Evolutionary conservation across 2,888 invertebrate genomes (phyloP).

Genomic region (Tinea trinotella): DNA sequence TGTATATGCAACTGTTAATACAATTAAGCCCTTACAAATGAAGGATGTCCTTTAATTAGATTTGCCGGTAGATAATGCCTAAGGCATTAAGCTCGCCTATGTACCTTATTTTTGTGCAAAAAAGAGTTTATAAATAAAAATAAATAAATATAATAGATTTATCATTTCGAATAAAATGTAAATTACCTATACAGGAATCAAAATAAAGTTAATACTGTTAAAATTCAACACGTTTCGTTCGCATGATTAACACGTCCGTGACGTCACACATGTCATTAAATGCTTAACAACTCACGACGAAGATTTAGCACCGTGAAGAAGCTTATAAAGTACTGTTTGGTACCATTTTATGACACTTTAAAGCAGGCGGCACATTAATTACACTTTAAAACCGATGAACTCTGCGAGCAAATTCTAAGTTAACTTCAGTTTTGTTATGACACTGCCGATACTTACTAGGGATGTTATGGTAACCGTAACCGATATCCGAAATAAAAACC

Average conservation of each 20-base stretch:
- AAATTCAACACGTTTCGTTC: neutral
- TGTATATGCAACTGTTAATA: too few relatives aligned
- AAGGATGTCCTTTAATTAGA: too few relatives aligned
- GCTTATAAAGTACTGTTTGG: slow-evolving; percentile 4
- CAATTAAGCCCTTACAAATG: too few relatives aligned
- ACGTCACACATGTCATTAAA: slow-evolving; percentile 16
- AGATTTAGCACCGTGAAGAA: slow-evolving; percentile 14
- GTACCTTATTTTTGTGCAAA: neutral
- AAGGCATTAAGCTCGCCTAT: neutral
- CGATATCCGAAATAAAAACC: too few relatives aligned
- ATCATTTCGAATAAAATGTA: too few relatives aligned
- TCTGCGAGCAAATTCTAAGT: neutral
- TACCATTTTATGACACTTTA: slow-evolving; percentile 3
- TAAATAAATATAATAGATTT: too few relatives aligned
- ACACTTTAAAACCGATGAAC: neutral
- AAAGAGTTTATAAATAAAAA: too few relatives aligned
- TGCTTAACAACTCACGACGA: slow-evolving; percentile 11
- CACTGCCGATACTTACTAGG: too few relatives aligned
- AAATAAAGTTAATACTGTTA: neutral
- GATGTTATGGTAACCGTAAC: too few relatives aligned
- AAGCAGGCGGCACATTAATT: slow-evolving; percentile 5
- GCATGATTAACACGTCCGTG: neutral
- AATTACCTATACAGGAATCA: too few relatives aligned
- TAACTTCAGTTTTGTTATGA: too few relatives aligned
- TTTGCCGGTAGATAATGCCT: too few relatives aligned